phyloP scores from a whole-genome alignment of 2,797 vertebrate genomes.

The Melanotaenia nigrans region DNA sequence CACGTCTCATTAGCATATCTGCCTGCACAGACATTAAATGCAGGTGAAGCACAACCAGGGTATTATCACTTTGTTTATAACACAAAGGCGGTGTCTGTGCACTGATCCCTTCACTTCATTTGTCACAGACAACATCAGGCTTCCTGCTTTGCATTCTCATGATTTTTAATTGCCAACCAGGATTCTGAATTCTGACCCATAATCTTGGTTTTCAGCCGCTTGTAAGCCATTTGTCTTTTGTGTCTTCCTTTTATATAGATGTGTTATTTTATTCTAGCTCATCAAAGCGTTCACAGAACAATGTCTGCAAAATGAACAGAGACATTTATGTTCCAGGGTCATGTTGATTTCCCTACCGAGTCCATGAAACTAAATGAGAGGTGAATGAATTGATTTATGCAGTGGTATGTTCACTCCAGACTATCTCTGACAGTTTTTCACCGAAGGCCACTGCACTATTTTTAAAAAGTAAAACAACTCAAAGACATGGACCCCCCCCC shows the following conservation, averaged over 20 bases:
- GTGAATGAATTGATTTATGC: constrained; percentile 21
- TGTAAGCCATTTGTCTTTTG: constrained; percentile 56
- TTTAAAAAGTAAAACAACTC: not conserved
- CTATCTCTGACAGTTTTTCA: constrained; percentile 7
- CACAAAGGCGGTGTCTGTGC: constrained; percentile 58
- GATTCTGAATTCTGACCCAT: constrained; percentile 59
- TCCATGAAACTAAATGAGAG: constrained; percentile 30
- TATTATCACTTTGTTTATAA: constrained; percentile 76
- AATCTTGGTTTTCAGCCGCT: constrained; percentile 61
- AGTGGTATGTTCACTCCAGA: constrained; percentile 8
- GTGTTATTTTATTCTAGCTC: constrained; percentile 30
- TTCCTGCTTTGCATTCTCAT: constrained; percentile 50
- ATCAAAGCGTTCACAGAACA: constrained; percentile 25
- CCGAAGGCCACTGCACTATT: not conserved
- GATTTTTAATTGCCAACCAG: constrained; percentile 61
- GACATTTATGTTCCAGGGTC: constrained; percentile 32
- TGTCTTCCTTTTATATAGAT: constrained; percentile 35
- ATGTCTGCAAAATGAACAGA: constrained; percentile 30
- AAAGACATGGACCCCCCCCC: too few relatives aligned
- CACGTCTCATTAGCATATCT: constrained; percentile 77
- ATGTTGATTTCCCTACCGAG: constrained; percentile 48
- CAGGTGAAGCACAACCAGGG: constrained; percentile 72
- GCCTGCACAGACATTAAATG: constrained; percentile 72
- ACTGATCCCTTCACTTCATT: constrained; percentile 50
- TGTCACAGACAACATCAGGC: constrained; percentile 53